These are phyloP conservation scores for Pheosia tremula DNA, from an alignment of 2,888 invertebrate genomes.

Conservation along the genomic window DNA sequence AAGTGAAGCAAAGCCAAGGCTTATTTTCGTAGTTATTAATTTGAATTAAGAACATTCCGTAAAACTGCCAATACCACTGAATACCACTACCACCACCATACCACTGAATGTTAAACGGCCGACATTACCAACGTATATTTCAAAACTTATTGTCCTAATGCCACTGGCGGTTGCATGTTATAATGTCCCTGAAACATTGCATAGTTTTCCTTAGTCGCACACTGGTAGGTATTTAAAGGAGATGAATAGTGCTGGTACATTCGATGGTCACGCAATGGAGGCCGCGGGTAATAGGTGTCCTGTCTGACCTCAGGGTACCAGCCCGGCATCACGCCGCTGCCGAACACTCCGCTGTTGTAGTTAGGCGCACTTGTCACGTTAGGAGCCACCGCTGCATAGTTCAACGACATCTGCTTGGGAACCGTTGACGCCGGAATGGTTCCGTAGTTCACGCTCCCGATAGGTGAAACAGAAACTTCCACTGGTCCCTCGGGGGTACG, in stretches of 20 bases:
- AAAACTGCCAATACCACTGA: no score
- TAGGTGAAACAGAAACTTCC: slow-evolving; percentile 30
- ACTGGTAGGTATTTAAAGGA: slow-evolving; percentile 71
- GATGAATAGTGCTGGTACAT: slow-evolving; percentile 73
- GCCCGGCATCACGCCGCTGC: slow-evolving; percentile 58
- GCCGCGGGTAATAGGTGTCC: slow-evolving; percentile 62
- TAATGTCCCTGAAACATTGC: slow-evolving; percentile 80
- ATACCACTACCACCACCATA: no score
- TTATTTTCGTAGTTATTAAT: no score
- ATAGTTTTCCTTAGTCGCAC: slow-evolving; percentile 78
- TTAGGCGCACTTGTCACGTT: slow-evolving; percentile 51
- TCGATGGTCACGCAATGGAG: slow-evolving; percentile 62
- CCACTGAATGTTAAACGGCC: no score
- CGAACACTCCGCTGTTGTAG: slow-evolving; percentile 60
- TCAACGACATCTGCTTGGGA: slow-evolving; percentile 58
- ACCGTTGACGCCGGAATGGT: slow-evolving; percentile 57
- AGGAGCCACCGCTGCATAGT: slow-evolving; percentile 63
- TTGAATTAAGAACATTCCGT: no score
- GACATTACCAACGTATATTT: not conserved
- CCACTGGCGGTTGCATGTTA: slow-evolving; percentile 75
- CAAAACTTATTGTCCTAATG: slow-evolving; percentile 66
- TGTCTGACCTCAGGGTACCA: slow-evolving; percentile 74
- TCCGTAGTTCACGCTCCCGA: slow-evolving; percentile 68
- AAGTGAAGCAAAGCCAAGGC: no score
- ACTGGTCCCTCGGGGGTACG: slow-evolving; percentile 23